phyloP scores from a whole-genome alignment of 2,888 invertebrate species.

The Lycia hirtaria region DNA sequence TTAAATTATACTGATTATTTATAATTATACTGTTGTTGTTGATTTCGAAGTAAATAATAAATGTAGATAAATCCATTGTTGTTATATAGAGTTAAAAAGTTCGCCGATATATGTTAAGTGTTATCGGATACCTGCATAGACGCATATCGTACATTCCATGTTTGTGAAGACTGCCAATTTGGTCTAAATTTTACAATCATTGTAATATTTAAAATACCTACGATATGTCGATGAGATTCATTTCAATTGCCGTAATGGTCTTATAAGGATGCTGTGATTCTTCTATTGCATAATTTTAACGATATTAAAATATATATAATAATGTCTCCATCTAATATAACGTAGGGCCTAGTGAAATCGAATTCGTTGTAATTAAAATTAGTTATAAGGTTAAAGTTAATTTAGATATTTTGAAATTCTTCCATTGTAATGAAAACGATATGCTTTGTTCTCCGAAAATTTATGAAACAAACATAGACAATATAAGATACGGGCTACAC shows the following conservation, averaged over 20 bases:
- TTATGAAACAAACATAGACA: slow-evolving; percentile 73
- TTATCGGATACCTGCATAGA: slow-evolving; percentile 84
- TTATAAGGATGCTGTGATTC: slow-evolving; percentile 84
- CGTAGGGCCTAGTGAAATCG: slow-evolving; percentile 82
- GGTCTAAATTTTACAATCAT: slow-evolving; percentile 85
- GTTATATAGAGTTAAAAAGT: slow-evolving; percentile 79
- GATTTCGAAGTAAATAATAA: slow-evolving; percentile 63
- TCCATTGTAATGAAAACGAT: slow-evolving; percentile 71
- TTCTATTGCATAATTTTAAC: slow-evolving; percentile 84
- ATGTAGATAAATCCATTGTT: slow-evolving; percentile 77
- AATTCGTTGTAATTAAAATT: slow-evolving; percentile 78
- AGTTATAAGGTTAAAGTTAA: slow-evolving; percentile 73
- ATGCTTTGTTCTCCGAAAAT: slow-evolving; percentile 69
- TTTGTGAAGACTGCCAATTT: slow-evolving; percentile 85
- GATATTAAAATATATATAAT: slow-evolving; percentile 65
- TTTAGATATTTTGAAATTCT: slow-evolving; percentile 80
- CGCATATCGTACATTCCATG: slow-evolving; percentile 86
- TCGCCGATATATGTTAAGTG: slow-evolving; percentile 80
- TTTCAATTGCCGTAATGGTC: slow-evolving; percentile 83
- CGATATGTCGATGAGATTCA: slow-evolving; percentile 82
- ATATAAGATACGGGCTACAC: slow-evolving; percentile 78
- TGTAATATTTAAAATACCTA: slow-evolving; percentile 78
- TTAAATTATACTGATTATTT: slow-evolving; percentile 41
- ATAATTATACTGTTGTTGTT: slow-evolving; percentile 63
- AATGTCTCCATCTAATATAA: slow-evolving; percentile 79